phyloP scores from a whole-genome alignment of 2,797 vertebrate species.

The Cottoperca gobio region DNA sequence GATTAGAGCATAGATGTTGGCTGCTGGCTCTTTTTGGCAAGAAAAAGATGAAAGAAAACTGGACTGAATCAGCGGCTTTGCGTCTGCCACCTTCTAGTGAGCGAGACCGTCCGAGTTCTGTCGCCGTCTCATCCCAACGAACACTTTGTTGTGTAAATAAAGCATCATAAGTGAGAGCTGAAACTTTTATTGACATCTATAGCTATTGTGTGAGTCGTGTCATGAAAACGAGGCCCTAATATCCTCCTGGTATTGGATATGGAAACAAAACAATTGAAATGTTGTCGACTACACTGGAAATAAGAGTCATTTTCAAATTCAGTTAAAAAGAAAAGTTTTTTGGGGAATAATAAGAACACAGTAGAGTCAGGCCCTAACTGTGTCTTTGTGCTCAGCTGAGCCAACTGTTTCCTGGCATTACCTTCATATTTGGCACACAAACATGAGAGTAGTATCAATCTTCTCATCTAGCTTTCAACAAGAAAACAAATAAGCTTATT shows the following conservation, averaged over 20 bases:
- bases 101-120: neutral
- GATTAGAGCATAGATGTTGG: conserved; percentile 56
- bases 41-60: conserved; percentile 22
- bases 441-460: no score
- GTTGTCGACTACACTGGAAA: no score
- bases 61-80: conserved; percentile 35
- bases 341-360: no score
- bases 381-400: no score
- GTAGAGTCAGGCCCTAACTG: no score
- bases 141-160: conserved; percentile 44
- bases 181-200: conserved; percentile 2
- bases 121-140: neutral
- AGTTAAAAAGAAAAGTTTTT: no score
- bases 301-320: no score
- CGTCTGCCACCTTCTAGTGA: conserved; percentile 27
- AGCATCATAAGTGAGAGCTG: conserved; percentile 2
- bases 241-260: conserved; percentile 8
- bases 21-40: conserved; percentile 50
- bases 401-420: neutral
- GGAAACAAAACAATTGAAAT: no score
- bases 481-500: neutral
- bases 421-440: neutral
- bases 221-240: conserved; percentile 4
- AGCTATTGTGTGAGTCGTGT: conserved; percentile 21
- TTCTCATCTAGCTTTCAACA: neutral